These are phyloP conservation scores for Penaeus indicus DNA, from an alignment of 1,140 invertebrate species.

Conservation along the genomic window DNA sequence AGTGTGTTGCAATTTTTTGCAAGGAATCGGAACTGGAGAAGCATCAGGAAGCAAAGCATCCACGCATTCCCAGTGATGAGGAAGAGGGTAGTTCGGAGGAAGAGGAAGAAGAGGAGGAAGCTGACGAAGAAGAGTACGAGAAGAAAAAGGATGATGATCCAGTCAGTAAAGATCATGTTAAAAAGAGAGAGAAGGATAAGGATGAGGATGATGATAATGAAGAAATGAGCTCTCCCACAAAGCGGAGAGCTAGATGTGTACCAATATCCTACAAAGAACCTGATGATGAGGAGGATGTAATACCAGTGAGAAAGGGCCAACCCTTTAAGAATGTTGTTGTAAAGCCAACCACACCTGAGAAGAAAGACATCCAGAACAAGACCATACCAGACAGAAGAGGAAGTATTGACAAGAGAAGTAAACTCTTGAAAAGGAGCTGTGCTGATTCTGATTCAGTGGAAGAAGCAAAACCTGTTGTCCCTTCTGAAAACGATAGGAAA, in stretches of 20 bases:
- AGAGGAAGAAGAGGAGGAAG: constrained; percentile 54
- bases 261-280: constrained; percentile 58
- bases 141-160: constrained; percentile 31
- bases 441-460: no score
- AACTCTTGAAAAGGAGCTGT: neutral
- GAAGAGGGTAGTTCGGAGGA: constrained; percentile 57
- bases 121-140: constrained; percentile 51
- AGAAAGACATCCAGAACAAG: neutral
- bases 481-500: no score
- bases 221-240: constrained; percentile 36
- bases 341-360: neutral
- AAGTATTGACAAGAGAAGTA: neutral
- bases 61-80: constrained; percentile 55
- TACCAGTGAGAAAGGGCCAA: neutral
- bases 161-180: neutral
- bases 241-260: constrained; percentile 51
- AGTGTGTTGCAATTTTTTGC: constrained; percentile 59
- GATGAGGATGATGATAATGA: constrained; percentile 35
- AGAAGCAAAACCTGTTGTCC: no score
- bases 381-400: neutral
- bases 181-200: constrained; percentile 38
- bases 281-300: constrained; percentile 49
- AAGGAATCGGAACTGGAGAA: constrained; percentile 57
- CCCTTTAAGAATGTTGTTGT: neutral
- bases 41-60: constrained; percentile 49